phyloP scores from a whole-genome alignment of 2,797 vertebrate genomes.

The Lycodopsis pacificus region DNA sequence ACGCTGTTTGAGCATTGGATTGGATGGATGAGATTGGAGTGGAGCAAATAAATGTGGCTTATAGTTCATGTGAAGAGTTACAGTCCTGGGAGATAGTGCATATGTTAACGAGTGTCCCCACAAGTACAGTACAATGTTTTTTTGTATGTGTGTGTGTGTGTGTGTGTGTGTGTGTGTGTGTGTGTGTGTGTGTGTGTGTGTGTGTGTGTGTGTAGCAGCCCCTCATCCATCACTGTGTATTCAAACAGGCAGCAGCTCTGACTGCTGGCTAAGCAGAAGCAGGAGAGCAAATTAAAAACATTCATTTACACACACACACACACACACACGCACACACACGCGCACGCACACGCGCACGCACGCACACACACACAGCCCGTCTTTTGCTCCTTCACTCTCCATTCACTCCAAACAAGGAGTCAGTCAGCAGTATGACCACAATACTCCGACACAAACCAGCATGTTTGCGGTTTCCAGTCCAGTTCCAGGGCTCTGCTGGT shows the following conservation, averaged over 20 bases:
- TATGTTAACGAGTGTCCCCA: background rate
- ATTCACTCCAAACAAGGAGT: constrained; percentile 30
- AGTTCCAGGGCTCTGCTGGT: constrained; percentile 28
- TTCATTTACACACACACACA: constrained; percentile 60
- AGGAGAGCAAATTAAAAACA: constrained; percentile 78
- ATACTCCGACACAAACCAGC: background rate
- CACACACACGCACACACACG: constrained; percentile 60
- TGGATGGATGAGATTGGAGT: background rate
- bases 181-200: background rate
- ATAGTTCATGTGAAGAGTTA: background rate
- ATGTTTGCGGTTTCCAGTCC: constrained; percentile 18
- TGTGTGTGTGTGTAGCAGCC: constrained; percentile 21
- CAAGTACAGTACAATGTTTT: background rate
- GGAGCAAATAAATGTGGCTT: background rate
- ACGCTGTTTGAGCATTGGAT: background rate
- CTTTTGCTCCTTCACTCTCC: constrained; percentile 19
- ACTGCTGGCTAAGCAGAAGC: constrained; percentile 80
- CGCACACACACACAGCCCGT: constrained; percentile 20
- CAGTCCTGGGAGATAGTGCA: background rate
- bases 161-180: background rate
- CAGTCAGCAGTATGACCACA: constrained; percentile 32
- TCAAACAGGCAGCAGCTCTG: constrained; percentile 66
- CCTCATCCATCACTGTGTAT: constrained; percentile 71
- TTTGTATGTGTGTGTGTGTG: background rate
- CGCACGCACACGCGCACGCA: constrained; percentile 30